Evolutionary conservation across 2,888 invertebrate genomes (phyloP).

Genomic region (Orchesellides sinensis): DNA sequence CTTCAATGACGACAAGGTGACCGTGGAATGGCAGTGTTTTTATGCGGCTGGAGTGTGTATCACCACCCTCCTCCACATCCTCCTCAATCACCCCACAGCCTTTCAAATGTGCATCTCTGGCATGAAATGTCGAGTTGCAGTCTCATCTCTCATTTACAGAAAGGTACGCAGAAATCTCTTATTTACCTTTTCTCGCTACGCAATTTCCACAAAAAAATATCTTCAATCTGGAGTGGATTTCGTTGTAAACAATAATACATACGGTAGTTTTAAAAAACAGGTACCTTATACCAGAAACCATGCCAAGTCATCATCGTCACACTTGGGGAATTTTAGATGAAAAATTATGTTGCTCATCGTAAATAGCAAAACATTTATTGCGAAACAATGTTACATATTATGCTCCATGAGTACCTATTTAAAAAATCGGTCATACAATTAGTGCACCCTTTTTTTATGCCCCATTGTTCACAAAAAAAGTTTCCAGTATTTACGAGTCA

Average conservation of each 20-base stretch:
- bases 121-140: slow-evolving; percentile 89
- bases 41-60: slow-evolving; percentile 71
- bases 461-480: too few relatives aligned
- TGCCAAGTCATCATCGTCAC: background rate
- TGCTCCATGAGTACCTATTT: too few relatives aligned
- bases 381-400: too few relatives aligned
- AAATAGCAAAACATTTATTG: too few relatives aligned
- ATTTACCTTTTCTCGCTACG: background rate
- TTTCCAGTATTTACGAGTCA: too few relatives aligned
- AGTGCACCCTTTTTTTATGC: too few relatives aligned
- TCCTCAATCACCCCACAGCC: slow-evolving; percentile 92
- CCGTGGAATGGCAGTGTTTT: slow-evolving; percentile 77
- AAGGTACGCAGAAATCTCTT: slow-evolving; percentile 83
- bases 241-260: too few relatives aligned
- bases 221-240: background rate
- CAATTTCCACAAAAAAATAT: too few relatives aligned
- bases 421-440: too few relatives aligned
- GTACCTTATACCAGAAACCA: background rate
- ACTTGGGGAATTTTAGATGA: too few relatives aligned
- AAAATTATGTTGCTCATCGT: too few relatives aligned
- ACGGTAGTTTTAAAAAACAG: too few relatives aligned
- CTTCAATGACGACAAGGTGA: slow-evolving; percentile 77
- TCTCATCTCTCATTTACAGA: slow-evolving; percentile 89
- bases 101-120: slow-evolving; percentile 89
- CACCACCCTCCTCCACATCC: slow-evolving; percentile 83